phyloP scores from a whole-genome alignment of 2,888 invertebrate species.

The Sesia bembeciformis region DNA sequence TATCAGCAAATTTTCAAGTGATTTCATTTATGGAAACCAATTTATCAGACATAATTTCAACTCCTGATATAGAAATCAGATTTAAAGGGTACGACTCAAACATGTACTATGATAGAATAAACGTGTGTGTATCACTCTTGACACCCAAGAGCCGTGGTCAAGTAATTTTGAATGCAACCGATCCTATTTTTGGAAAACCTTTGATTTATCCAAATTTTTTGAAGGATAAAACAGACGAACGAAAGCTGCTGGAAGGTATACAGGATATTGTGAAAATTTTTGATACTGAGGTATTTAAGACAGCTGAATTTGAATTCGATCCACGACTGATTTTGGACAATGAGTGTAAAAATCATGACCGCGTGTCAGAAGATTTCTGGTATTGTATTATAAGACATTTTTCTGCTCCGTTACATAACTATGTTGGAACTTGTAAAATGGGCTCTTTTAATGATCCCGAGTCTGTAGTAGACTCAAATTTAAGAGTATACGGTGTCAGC shows the following conservation, averaged over 20 bases:
- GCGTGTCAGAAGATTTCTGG: slow-evolving; percentile 59
- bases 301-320: slow-evolving; percentile 52
- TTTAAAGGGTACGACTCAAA: slow-evolving; percentile 63
- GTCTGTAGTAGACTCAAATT: slow-evolving; percentile 51
- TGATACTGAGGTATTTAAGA: slow-evolving; percentile 60
- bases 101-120: slow-evolving; percentile 62
- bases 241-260: slow-evolving; percentile 55
- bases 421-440: slow-evolving; percentile 66
- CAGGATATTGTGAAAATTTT: slow-evolving; percentile 55
- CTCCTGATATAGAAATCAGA: slow-evolving; percentile 59
- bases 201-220: slow-evolving; percentile 61
- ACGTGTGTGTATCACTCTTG: slow-evolving; percentile 54
- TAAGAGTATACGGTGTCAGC: slow-evolving; percentile 48
- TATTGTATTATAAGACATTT: slow-evolving; percentile 61
- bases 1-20: slow-evolving; percentile 64
- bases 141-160: slow-evolving; percentile 63
- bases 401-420: slow-evolving; percentile 58
- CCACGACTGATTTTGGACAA: slow-evolving; percentile 52
- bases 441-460: slow-evolving; percentile 47
- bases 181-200: slow-evolving; percentile 51
- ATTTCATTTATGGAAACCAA: slow-evolving; percentile 52
- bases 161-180: slow-evolving; percentile 49
- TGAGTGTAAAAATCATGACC: slow-evolving; percentile 50
- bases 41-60: slow-evolving; percentile 49
- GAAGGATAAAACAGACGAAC: slow-evolving; percentile 46